These are phyloP conservation scores for Colius striatus DNA, from an alignment of 2,113 vertebrate genomes.

Conservation along the genomic window DNA sequence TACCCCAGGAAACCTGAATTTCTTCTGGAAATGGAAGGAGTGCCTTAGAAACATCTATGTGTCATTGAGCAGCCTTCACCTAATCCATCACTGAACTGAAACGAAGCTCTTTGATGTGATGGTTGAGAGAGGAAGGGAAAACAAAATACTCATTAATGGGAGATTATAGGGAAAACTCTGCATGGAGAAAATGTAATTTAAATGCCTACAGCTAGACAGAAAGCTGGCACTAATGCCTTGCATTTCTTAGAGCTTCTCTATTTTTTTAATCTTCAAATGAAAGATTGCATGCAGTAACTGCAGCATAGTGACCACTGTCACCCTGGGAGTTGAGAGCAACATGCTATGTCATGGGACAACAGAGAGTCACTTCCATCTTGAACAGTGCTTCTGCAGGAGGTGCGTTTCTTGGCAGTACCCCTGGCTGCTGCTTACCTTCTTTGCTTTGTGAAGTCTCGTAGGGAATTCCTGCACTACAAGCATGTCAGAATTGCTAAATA, in stretches of 20 bases:
- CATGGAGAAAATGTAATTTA: neutral
- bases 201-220: neutral
- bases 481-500: neutral
- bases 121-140: neutral
- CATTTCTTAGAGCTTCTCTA: neutral
- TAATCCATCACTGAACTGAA: slow-evolving; percentile 5
- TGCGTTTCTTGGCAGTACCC: neutral
- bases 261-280: neutral
- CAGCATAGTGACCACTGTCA: neutral
- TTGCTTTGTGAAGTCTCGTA: neutral
- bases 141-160: neutral
- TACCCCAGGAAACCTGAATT: neutral
- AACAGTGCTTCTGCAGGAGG: neutral
- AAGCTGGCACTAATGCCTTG: neutral
- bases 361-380: neutral
- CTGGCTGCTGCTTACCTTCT: neutral
- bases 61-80: neutral
- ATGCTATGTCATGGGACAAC: neutral
- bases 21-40: neutral
- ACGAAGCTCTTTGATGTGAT: neutral
- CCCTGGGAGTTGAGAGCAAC: neutral
- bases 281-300: neutral
- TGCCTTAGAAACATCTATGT: neutral
- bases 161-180: neutral
- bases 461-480: neutral